Base-by-base conservation (phyloP, 1,140 invertebrate genomes). In the Hylaeus anthracinus region DNA sequence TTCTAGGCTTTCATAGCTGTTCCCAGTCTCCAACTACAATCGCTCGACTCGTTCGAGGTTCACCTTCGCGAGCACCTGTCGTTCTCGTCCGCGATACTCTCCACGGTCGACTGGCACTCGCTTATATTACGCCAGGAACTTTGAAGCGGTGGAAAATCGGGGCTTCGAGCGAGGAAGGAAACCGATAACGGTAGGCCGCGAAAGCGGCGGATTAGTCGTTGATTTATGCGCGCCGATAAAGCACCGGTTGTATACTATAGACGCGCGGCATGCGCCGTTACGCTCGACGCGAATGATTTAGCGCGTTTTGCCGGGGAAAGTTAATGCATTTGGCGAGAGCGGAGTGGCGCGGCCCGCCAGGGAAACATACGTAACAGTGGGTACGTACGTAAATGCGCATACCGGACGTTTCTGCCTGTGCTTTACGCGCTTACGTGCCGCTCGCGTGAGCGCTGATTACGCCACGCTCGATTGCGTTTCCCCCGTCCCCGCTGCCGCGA, bases 151-250 rank as follows among this genome's bases (percentile, higher is more conserved):
- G 56, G 6, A 45, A 60, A 58, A 39, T 45, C 63, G 39, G 48
- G 26, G 48, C 15, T 61, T 64, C 5, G 43, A 51, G 51, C 12
- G n/a, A 5, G 51, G 51, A 56, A 53, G 26, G 53, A 73, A 6
- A 56, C 58, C 45, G 75, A 81, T 63, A 79, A 82, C 65, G 69
- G 14, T 72, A 58, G 67, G 53, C 63, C 55, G 79, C 78, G 69
- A 82, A 84, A 66, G 76, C 61, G 78, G 69, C 60, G 84, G 86
- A 86, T 89, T 89, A 89, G 82, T 82, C 81, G 79, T 55, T 88
- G 86, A 90, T 90, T 90, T 88, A 90, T 86, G 87, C 75, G 76
- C 55, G 85, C 72, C 86, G 88, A 89, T 89, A 89, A 89, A 87
- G 72, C 80, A 77, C 64, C 73, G 63, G 61, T 65, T 51, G 56